Conservation (phyloP, 1,140 invertebrate species). For the Chelonus insularis region DNA sequence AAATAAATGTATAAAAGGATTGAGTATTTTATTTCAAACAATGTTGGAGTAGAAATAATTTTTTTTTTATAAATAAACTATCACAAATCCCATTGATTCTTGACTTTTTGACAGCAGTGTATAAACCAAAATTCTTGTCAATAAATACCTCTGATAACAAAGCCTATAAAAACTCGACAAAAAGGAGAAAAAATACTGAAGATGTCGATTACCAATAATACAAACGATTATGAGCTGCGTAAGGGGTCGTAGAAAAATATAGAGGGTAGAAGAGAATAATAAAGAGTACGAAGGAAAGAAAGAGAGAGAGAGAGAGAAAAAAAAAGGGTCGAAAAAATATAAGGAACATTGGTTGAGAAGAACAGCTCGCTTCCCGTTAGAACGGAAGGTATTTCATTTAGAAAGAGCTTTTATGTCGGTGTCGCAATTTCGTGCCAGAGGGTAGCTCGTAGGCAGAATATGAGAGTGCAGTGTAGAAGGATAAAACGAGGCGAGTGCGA, state of each 20-base stretch:
- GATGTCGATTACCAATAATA: background rate
- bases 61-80: too few relatives aligned
- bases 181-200: background rate
- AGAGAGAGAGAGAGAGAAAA: conserved; percentile 11
- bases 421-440: conserved; percentile 28
- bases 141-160: too few relatives aligned
- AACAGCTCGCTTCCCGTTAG: background rate
- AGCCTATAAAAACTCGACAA: too few relatives aligned
- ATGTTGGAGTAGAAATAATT: too few relatives aligned
- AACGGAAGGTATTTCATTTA: conserved; percentile 33
- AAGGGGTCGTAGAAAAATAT: conserved; percentile 9
- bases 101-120: too few relatives aligned
- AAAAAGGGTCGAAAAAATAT: conserved; percentile 3
- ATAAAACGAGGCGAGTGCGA: conserved; percentile 24
- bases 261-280: background rate
- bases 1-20: too few relatives aligned
- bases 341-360: conserved; percentile 3
- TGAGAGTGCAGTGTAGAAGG: conserved; percentile 13
- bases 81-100: too few relatives aligned
- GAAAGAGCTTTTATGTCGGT: conserved; percentile 29
- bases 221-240: background rate
- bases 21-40: too few relatives aligned
- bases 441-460: conserved; percentile 3
- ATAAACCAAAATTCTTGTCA: too few relatives aligned
- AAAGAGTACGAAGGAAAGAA: background rate